These are phyloP conservation scores for Zalophus californianus DNA, from an alignment of 2,797 vertebrate genomes.

Conservation along the genomic window DNA sequence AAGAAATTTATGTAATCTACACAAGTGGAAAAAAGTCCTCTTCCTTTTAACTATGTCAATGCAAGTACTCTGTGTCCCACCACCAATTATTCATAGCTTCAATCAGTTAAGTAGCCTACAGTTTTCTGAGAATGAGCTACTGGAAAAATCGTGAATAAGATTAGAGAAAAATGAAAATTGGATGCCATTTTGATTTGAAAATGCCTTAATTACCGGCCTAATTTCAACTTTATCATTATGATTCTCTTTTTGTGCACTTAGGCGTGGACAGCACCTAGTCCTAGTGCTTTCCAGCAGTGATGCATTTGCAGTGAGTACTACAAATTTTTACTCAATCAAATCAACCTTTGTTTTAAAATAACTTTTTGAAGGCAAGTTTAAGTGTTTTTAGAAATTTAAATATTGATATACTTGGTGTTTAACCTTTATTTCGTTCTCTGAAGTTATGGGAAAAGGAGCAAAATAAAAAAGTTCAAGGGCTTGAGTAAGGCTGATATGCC, in stretches of 20 bases:
- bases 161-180: constrained; percentile 47
- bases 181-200: constrained; percentile 51
- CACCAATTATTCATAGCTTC: neutral
- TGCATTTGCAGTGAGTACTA: constrained; percentile 70
- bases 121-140: constrained; percentile 23
- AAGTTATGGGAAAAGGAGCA: neutral
- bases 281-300: constrained; percentile 25
- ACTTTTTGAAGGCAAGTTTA: neutral
- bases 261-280: constrained; percentile 58
- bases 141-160: neutral
- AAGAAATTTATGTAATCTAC: neutral
- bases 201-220: neutral
- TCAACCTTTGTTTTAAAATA: neutral
- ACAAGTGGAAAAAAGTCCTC: neutral
- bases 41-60: neutral
- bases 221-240: neutral
- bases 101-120: neutral
- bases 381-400: neutral
- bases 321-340: neutral
- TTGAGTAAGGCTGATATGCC: neutral
- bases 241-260: constrained; percentile 49
- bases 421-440: constrained; percentile 29
- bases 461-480: neutral
- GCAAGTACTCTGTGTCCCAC: neutral
- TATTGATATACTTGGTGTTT: constrained; percentile 2